These are phyloP conservation scores for Myotis brandtii DNA, from an alignment of 2,113 vertebrate genomes.

Conservation along the genomic window DNA sequence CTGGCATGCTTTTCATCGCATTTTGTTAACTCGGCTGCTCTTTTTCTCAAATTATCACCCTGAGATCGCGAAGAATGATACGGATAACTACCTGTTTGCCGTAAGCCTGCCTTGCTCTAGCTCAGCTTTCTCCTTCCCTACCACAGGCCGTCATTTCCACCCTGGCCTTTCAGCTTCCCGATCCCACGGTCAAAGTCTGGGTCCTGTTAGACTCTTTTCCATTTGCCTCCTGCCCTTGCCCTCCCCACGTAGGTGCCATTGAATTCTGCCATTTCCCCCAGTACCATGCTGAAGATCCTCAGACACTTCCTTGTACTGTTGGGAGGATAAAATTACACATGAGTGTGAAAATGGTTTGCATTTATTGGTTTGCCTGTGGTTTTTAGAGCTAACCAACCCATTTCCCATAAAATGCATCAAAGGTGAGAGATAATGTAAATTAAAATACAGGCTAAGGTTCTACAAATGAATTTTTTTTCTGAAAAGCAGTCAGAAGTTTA, in stretches of 20 bases:
- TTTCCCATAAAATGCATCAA: background rate
- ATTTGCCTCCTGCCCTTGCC: rapidly evolving
- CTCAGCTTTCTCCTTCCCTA: background rate
- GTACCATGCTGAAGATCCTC: rapidly evolving
- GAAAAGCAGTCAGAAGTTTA: background rate
- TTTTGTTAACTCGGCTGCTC: background rate
- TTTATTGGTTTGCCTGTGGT: background rate
- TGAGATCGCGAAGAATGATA: too few relatives aligned
- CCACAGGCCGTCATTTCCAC: rapidly evolving
- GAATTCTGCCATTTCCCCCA: background rate
- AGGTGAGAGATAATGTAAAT: background rate
- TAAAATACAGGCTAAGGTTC: background rate
- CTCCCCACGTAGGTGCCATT: too few relatives aligned
- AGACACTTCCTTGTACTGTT: background rate
- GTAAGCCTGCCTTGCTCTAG: rapidly evolving
- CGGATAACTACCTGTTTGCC: rapidly evolving
- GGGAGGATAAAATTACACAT: background rate
- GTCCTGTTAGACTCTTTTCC: background rate
- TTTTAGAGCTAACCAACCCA: background rate
- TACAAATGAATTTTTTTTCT: conserved; percentile 1
- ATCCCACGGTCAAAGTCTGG: rapidly evolving
- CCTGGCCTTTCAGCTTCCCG: rapidly evolving
- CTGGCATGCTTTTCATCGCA: background rate
- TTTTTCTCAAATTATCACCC: background rate
- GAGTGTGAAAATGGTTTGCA: background rate